Conservation (phyloP, 2,113 vertebrate genomes). For the Sander lucioperca region DNA sequence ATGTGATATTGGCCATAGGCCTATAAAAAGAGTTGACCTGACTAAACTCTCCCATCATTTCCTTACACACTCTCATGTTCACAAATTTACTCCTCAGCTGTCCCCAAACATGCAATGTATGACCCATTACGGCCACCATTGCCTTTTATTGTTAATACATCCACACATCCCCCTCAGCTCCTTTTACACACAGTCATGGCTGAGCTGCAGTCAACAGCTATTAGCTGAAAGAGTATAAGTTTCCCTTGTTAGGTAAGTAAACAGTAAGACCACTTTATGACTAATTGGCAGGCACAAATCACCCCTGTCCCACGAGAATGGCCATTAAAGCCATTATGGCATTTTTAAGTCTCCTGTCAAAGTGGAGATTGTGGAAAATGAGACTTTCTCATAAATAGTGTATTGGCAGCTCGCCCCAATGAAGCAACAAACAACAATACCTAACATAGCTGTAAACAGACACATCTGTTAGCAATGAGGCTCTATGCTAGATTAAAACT, state of each 20-base stretch:
- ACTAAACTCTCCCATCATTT: not conserved
- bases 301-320: constrained; percentile 28
- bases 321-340: constrained; percentile 66
- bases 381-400: constrained; percentile 70
- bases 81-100: constrained; percentile 12
- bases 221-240: constrained; percentile 35
- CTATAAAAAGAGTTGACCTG: constrained; percentile 2
- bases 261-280: constrained; percentile 59
- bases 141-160: constrained; percentile 11
- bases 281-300: constrained; percentile 46
- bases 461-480: constrained; percentile 78
- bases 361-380: constrained; percentile 71
- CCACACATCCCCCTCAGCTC: not conserved
- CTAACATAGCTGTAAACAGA: constrained; percentile 62
- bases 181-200: constrained; percentile 23
- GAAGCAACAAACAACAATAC: constrained; percentile 75
- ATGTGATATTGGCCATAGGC: not conserved
- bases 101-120: constrained; percentile 23
- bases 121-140: constrained; percentile 20
- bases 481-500: constrained; percentile 38
- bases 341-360: constrained; percentile 52
- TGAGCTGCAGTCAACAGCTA: constrained; percentile 45
- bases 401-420: constrained; percentile 62
- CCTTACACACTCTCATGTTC: not conserved
- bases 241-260: constrained; percentile 57